Evolutionary conservation across 2,797 vertebrate species (phyloP).

Genomic region (Pogoniulus pusillus): DNA sequence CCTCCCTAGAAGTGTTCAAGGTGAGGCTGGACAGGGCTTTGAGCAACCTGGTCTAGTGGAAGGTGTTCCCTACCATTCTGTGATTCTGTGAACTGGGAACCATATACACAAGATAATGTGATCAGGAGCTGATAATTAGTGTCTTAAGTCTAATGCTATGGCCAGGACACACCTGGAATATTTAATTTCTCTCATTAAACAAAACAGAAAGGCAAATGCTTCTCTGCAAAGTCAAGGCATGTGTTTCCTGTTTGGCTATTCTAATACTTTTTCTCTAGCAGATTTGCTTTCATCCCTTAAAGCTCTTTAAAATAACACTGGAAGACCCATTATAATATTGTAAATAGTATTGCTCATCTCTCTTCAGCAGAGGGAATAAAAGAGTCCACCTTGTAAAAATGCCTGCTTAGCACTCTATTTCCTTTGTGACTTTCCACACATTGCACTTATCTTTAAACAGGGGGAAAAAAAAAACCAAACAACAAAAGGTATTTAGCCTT

Average conservation of each 20-base stretch:
- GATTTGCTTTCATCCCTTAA: conserved; percentile 46
- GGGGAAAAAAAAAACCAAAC: conserved; percentile 25
- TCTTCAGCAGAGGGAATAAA: conserved; percentile 39
- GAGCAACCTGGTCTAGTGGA: no score
- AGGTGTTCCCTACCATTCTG: no score
- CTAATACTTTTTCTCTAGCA: conserved; percentile 31
- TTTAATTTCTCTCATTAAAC: conserved; percentile 22
- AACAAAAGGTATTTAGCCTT: conserved; percentile 16
- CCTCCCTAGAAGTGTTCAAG: no score
- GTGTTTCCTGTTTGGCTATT: conserved; percentile 5
- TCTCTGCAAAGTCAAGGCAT: conserved; percentile 21
- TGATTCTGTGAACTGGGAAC: background rate
- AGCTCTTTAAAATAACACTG: conserved; percentile 58
- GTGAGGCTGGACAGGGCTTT: no score
- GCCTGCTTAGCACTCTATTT: conserved; percentile 29
- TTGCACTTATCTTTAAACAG: conserved; percentile 38
- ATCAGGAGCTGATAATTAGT: conserved; percentile 34
- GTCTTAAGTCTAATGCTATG: conserved; percentile 9
- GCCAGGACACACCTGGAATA: background rate
- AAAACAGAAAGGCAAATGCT: conserved; percentile 32
- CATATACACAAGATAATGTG: background rate
- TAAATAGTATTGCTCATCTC: conserved; percentile 36
- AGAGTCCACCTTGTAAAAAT: conserved; percentile 12
- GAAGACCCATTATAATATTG: conserved; percentile 33
- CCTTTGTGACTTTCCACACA: conserved; percentile 44